These are phyloP conservation scores for Psilopogon haemacephalus DNA, from an alignment of 2,113 vertebrate genomes.

Conservation along the genomic window DNA sequence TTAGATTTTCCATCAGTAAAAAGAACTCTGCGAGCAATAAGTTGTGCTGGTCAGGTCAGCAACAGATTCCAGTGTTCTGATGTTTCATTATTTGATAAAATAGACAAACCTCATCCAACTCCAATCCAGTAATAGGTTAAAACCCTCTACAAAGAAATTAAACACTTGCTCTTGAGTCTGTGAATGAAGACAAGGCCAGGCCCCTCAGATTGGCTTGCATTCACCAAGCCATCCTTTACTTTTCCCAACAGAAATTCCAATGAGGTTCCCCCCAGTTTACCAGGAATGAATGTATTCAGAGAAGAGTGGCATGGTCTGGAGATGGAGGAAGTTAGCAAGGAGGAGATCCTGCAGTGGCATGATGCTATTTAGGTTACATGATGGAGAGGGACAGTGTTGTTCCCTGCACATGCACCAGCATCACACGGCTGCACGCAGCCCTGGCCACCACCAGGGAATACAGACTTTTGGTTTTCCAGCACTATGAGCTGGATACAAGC, in stretches of 20 bases:
- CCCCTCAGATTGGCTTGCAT: neutral
- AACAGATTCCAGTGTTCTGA: neutral
- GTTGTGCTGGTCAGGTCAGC: neutral
- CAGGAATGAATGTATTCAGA: neutral
- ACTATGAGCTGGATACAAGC: neutral
- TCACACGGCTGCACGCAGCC: neutral
- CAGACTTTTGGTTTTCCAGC: neutral
- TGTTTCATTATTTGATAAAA: slow-evolving; percentile 37
- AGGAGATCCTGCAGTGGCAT: neutral
- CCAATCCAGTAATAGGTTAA: neutral
- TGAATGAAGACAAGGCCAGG: neutral
- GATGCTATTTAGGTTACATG: neutral
- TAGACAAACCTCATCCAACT: neutral
- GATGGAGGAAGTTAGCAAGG: neutral
- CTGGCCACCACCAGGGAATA: neutral
- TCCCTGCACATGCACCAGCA: neutral
- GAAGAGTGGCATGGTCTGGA: neutral
- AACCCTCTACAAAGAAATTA: neutral
- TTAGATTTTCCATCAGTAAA: slow-evolving; percentile 4
- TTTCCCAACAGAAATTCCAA: neutral
- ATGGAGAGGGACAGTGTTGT: neutral
- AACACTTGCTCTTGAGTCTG: neutral
- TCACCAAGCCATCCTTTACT: neutral
- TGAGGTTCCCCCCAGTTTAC: neutral
- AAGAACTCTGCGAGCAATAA: neutral